phyloP scores from a whole-genome alignment of 2,888 invertebrate genomes.

The Andrena chrysosceles region DNA sequence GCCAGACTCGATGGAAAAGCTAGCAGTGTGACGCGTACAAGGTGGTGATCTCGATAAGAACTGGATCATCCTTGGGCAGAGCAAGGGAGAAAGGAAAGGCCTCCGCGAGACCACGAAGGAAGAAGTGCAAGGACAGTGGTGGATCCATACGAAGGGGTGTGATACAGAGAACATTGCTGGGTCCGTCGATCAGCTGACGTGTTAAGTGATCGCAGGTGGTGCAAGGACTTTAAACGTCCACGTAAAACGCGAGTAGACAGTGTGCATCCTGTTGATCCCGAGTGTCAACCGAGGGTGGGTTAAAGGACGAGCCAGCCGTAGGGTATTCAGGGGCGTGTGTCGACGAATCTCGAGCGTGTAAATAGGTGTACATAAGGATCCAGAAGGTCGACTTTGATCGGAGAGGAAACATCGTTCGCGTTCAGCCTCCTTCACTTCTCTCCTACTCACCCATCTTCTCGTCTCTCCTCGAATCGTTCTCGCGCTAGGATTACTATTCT shows the following conservation, averaged over 20 bases:
- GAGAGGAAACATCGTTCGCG: slow-evolving; percentile 20
- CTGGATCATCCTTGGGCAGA: slow-evolving; percentile 15
- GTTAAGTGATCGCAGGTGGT: slow-evolving; percentile 17
- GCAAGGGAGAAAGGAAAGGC: slow-evolving; percentile 1
- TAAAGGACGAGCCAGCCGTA: slow-evolving; percentile 13
- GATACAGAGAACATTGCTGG: slow-evolving; percentile 12
- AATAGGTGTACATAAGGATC: slow-evolving; percentile 75
- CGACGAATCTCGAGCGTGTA: slow-evolving; percentile 65
- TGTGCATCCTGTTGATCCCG: slow-evolving; percentile 52
- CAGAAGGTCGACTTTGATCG: slow-evolving; percentile 41
- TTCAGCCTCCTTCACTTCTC: slow-evolving; percentile 3
- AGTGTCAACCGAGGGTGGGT: slow-evolving; percentile 24
- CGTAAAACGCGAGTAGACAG: slow-evolving; percentile 17
- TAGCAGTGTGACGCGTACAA: slow-evolving; percentile 59
- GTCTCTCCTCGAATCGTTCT: slow-evolving; percentile 11
- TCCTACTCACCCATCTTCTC: slow-evolving; percentile 1
- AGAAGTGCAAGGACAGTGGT: not conserved
- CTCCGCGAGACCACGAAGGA: not conserved
- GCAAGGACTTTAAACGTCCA: slow-evolving; percentile 9
- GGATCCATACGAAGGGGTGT: not conserved
- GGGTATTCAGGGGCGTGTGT: slow-evolving; percentile 33
- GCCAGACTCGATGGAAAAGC: slow-evolving; percentile 62
- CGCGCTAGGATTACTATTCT: slow-evolving; percentile 4
- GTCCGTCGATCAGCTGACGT: slow-evolving; percentile 42
- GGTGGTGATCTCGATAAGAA: slow-evolving; percentile 10